Evolutionary conservation across 2,888 invertebrate species (phyloP).

Genomic region (Abrostola triplasia): DNA sequence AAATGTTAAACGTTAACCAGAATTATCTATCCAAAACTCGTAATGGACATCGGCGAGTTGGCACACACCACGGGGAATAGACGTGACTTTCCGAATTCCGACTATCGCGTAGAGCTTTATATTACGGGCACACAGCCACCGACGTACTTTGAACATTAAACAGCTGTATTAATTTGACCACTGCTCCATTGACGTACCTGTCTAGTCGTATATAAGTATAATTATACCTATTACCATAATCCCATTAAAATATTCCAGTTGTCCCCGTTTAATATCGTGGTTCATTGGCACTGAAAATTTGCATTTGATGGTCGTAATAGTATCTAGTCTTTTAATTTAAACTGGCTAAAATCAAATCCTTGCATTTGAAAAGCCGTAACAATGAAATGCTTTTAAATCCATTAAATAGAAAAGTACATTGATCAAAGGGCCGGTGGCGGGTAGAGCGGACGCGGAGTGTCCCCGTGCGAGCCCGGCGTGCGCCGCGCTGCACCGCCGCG

Average conservation of each 20-base stretch:
- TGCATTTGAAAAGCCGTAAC: slow-evolving; percentile 66
- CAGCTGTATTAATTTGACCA: slow-evolving; percentile 53
- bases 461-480: slow-evolving; percentile 55
- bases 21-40: slow-evolving; percentile 58
- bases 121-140: slow-evolving; percentile 46
- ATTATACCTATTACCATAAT: slow-evolving; percentile 6
- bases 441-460: slow-evolving; percentile 57
- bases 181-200: slow-evolving; percentile 36
- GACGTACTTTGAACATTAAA: slow-evolving; percentile 57
- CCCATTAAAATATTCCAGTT: slow-evolving; percentile 13
- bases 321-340: slow-evolving; percentile 41
- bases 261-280: slow-evolving; percentile 11
- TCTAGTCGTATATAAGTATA: slow-evolving; percentile 4
- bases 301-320: slow-evolving; percentile 1
- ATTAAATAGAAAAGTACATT: slow-evolving; percentile 73
- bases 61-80: slow-evolving; percentile 56
- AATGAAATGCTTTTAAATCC: slow-evolving; percentile 82
- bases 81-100: slow-evolving; percentile 60
- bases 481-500: slow-evolving; percentile 44
- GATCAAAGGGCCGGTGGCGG: slow-evolving; percentile 74
- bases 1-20: slow-evolving; percentile 42
- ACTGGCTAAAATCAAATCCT: slow-evolving; percentile 44
- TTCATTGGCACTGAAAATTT: slow-evolving; percentile 11
- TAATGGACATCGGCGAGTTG: slow-evolving; percentile 59
- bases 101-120: slow-evolving; percentile 55